Evolutionary conservation across 2,113 vertebrate species (phyloP).

Genomic region (Herpetotheres cachinnans): DNA sequence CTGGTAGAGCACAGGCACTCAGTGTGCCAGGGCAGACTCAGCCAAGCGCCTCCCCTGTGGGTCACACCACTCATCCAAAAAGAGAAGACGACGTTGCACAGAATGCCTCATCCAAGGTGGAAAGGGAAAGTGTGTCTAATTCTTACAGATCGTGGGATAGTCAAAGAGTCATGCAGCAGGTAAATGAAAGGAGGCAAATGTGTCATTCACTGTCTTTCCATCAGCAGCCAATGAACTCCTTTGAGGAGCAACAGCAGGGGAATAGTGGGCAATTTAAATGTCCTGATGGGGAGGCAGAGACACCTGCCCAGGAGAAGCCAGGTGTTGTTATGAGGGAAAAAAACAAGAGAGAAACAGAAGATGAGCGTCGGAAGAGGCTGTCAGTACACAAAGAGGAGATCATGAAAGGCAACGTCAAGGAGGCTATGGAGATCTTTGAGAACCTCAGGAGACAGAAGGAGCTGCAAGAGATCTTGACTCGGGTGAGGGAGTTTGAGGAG

Average conservation of each 20-base stretch:
- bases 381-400: constrained; percentile 91
- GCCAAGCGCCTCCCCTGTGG: background rate
- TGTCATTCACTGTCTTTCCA: constrained; percentile 9
- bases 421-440: constrained; percentile 84
- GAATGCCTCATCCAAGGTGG: constrained; percentile 5
- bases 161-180: background rate
- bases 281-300: background rate
- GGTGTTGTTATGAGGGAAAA: constrained; percentile 79
- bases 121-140: constrained; percentile 18
- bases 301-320: constrained; percentile 4
- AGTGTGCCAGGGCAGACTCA: constrained; percentile 50
- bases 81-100: background rate
- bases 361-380: constrained; percentile 81
- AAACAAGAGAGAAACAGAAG: constrained; percentile 78
- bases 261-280: background rate
- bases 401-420: constrained; percentile 82
- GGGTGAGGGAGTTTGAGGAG: constrained; percentile 84
- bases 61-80: background rate
- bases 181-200: constrained; percentile 9
- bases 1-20: constrained; percentile 20
- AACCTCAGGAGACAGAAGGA: constrained; percentile 83
- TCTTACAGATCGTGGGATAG: background rate
- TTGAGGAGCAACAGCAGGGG: background rate
- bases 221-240: background rate
- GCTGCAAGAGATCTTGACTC: constrained; percentile 82